A percentile compares a stretch with the other conserved stretches of the same genome.
phyloP scores from a whole-genome alignment of 2,797 vertebrate species.

The Limnodromus scolopaceus region DNA sequence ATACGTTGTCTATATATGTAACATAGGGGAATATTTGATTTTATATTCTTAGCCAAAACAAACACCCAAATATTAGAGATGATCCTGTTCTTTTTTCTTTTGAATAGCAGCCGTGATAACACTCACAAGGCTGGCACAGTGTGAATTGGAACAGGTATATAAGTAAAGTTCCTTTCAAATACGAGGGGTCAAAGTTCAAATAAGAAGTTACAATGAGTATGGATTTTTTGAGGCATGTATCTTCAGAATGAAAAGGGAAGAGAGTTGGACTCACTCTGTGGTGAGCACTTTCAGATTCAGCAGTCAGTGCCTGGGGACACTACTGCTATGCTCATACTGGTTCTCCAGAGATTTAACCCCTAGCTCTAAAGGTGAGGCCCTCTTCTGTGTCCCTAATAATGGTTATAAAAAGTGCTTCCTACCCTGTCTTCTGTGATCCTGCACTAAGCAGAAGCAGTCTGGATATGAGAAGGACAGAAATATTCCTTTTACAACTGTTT shows the following conservation, averaged over 20 bases:
- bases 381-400: neutral
- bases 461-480: neutral
- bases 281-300: neutral
- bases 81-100: neutral
- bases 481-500: neutral
- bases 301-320: neutral
- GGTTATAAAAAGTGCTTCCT: neutral
- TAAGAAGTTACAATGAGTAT: neutral
- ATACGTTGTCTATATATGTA: rapidly evolving
- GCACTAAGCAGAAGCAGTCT: neutral
- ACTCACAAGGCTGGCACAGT: neutral
- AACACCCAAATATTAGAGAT: neutral
- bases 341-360: neutral
- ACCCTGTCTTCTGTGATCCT: neutral
- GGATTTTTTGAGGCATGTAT: neutral
- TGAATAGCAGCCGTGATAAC: neutral
- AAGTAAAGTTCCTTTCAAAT: neutral
- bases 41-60: neutral
- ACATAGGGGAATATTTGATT: neutral
- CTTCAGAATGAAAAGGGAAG: neutral
- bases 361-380: neutral
- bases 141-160: neutral
- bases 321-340: neutral
- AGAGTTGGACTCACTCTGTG: neutral
- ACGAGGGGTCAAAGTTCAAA: neutral